Evolutionary conservation across 2,888 invertebrate species (phyloP).

Genomic region (Mystacides longicornis): DNA sequence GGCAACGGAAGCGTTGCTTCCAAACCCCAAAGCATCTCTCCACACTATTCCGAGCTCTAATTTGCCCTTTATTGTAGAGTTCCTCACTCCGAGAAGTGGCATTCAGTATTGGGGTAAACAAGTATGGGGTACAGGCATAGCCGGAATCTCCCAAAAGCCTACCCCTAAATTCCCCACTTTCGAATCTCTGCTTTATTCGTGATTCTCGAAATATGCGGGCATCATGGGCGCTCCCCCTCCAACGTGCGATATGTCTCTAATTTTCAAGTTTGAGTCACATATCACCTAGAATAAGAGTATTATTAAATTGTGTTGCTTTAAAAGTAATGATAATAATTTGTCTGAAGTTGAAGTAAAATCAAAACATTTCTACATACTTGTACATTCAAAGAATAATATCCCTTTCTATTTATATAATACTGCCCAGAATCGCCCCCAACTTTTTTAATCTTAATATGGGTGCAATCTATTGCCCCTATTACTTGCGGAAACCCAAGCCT

Average conservation of each 20-base stretch:
- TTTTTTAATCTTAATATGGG: slow-evolving; percentile 24
- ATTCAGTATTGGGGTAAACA: slow-evolving; percentile 18
- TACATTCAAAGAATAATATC: slow-evolving; percentile 6
- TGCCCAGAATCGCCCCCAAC: slow-evolving; percentile 11
- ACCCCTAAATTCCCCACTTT: slow-evolving; percentile 14
- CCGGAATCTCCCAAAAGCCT: slow-evolving; percentile 20
- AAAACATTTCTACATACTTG: slow-evolving; percentile 7
- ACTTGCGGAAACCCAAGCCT: slow-evolving; percentile 7
- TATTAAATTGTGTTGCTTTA: background rate
- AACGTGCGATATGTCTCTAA: slow-evolving; percentile 26
- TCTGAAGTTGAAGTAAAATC: too few species aligned
- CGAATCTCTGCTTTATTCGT: slow-evolving; percentile 16
- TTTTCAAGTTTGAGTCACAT: slow-evolving; percentile 24
- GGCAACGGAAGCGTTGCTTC: slow-evolving; percentile 23
- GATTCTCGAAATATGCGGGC: slow-evolving; percentile 23
- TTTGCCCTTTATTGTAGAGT: slow-evolving; percentile 22
- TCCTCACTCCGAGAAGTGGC: slow-evolving; percentile 12
- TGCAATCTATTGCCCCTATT: slow-evolving; percentile 19
- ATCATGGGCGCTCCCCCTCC: slow-evolving; percentile 27
- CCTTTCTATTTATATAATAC: slow-evolving; percentile 8
- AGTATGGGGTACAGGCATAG: slow-evolving; percentile 16
- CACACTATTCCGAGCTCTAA: slow-evolving; percentile 18
- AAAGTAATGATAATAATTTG: background rate
- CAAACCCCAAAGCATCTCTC: slow-evolving; percentile 25
- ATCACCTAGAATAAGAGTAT: slow-evolving; percentile 14